Evolutionary conservation across 1,140 invertebrate genomes (phyloP).

Genomic region (Trichomalopsis sarcophagae): DNA sequence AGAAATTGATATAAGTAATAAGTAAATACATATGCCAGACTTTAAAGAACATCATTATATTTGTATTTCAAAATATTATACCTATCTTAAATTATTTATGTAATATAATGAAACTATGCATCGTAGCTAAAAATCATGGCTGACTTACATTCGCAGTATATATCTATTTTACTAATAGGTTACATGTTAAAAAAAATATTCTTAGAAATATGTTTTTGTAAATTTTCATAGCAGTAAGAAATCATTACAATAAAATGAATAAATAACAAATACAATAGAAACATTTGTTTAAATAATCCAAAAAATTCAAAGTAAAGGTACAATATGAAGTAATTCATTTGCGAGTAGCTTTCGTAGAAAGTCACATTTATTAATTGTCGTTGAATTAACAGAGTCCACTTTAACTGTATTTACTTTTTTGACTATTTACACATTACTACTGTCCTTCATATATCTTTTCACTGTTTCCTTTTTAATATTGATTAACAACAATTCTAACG

Average conservation of each 20-base stretch:
- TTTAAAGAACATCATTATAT: too few species aligned
- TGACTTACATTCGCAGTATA: too few species aligned
- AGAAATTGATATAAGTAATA: too few species aligned
- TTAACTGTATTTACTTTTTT: not conserved
- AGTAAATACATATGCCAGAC: too few species aligned
- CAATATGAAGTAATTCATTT: not conserved
- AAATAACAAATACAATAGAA: not conserved
- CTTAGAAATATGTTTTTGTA: too few species aligned
- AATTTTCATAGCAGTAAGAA: not conserved
- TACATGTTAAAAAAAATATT: too few species aligned
- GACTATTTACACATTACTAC: conserved; percentile 22
- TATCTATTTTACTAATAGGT: too few species aligned
- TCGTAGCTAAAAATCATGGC: too few species aligned
- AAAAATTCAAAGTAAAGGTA: too few species aligned
- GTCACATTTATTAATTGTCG: conserved; percentile 64
- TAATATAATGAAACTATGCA: too few species aligned
- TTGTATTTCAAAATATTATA: too few species aligned
- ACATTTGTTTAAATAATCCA: not conserved
- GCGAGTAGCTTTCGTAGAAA: conserved; percentile 61
- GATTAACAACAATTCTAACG: conserved; percentile 18
- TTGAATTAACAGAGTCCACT: conserved; percentile 60
- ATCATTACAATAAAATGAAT: not conserved
- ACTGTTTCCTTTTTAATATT: not conserved
- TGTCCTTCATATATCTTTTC: not conserved
- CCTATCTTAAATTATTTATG: too few species aligned